These are phyloP conservation scores for Danio rerio DNA, from an alignment of 2,113 vertebrate species.

Conservation along the genomic window DNA sequence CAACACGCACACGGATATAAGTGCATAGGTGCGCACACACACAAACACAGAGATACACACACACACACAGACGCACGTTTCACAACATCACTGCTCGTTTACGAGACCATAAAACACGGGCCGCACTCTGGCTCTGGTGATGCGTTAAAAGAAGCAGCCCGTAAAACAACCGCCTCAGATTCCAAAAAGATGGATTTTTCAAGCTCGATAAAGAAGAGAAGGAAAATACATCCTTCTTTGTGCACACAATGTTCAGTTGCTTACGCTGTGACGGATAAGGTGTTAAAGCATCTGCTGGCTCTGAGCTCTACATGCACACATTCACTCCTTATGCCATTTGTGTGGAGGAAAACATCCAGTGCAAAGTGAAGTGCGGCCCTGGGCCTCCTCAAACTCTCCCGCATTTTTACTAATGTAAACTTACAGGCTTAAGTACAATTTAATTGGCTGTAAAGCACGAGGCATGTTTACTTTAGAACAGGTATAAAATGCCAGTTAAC, in stretches of 20 bases:
- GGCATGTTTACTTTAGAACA: conserved; percentile 85
- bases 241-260: conserved; percentile 66
- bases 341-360: conserved; percentile 53
- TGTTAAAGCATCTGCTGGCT: conserved; percentile 75
- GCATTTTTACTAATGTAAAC: conserved; percentile 91
- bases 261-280: conserved; percentile 73
- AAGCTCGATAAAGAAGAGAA: conserved; percentile 61
- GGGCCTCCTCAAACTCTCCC: conserved; percentile 77
- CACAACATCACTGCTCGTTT: conserved; percentile 79
- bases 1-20: conserved; percentile 59
- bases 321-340: conserved; percentile 64
- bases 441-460: conserved; percentile 92
- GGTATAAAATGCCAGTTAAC: conserved; percentile 86
- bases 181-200: conserved; percentile 66
- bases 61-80: conserved; percentile 73
- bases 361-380: conserved; percentile 63
- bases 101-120: conserved; percentile 81
- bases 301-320: conserved; percentile 69
- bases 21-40: not conserved
- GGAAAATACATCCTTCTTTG: conserved; percentile 56
- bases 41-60: conserved; percentile 17
- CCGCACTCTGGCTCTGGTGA: conserved; percentile 74
- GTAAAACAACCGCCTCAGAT: conserved; percentile 74
- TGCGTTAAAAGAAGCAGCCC: conserved; percentile 76
- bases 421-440: conserved; percentile 82